Percentiles rank a stretch among this genome's conserved stretches.
These are phyloP conservation scores for Gavia stellata DNA, from an alignment of 2,113 vertebrate species.

Conservation along the genomic window DNA sequence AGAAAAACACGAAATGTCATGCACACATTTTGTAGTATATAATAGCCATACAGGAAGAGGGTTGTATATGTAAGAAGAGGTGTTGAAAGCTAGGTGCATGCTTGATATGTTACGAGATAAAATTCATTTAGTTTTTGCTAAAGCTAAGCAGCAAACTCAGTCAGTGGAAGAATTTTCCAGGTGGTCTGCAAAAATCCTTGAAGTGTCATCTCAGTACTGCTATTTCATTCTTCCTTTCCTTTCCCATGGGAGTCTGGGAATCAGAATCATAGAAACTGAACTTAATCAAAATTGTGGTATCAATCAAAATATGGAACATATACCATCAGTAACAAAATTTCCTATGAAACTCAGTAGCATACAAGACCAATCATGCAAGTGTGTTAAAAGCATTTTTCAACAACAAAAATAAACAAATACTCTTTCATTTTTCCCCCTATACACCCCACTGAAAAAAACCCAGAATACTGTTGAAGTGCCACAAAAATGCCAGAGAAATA, in stretches of 20 bases:
- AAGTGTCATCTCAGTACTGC: background rate
- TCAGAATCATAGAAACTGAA: background rate
- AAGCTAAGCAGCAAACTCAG: background rate
- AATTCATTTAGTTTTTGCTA: background rate
- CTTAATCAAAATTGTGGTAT: background rate
- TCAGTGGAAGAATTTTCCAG: background rate
- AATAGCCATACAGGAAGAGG: fast-evolving
- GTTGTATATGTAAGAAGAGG: background rate
- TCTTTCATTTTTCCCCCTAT: fast-evolving
- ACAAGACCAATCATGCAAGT: background rate
- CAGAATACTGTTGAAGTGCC: background rate
- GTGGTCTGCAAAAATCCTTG: background rate
- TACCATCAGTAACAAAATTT: background rate
- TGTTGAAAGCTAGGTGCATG: background rate
- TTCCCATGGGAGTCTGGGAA: background rate
- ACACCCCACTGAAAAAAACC: background rate
- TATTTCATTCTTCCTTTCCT: background rate
- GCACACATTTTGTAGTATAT: background rate
- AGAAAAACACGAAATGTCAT: background rate
- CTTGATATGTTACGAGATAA: background rate
- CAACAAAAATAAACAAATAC: background rate
- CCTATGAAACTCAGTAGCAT: background rate
- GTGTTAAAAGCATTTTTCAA: background rate
- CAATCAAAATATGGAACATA: background rate
- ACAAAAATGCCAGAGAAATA: background rate